Base-by-base conservation (phyloP, 2,113 vertebrate species). In the Microcebus murinus region DNA sequence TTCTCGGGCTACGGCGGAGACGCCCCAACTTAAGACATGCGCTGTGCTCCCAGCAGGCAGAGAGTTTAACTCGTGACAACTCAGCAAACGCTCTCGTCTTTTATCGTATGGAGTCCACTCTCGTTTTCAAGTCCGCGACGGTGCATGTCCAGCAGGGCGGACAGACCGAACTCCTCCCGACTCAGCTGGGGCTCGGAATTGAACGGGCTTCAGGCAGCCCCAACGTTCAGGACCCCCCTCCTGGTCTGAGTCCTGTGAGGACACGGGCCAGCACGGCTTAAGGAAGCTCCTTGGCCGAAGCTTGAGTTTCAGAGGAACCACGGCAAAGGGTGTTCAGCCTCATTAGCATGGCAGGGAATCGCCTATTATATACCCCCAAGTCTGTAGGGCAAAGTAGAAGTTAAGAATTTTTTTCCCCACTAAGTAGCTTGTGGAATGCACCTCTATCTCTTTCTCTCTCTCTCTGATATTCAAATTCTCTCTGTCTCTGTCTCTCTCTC, bases 281-380 rank as follows among this genome's bases (percentile, higher is more conserved):
- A 11, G 50, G 31, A 23, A 23, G 7, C 20, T 13, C 20, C 18
- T 52, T 17, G 52, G 31, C 7, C 14, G 18, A n/a, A n/a, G 12
- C 81, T 65, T 31, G 48, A 48, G 48, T 68, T 34, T 48, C 34
- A 2, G 6, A 12, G 1, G 3, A 3, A 23, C 45, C 45, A 11
- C 5, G 8, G 5, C 1, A 2, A n/a, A 27, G 13, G 0, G 4
- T 4, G 8, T 13, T 27, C 8, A 55, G 34, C 20, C 48, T 0
- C 0, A 27, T 36, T 11, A 86, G 9, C 27, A 31, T 3, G 17
- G 50, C 17, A 13, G 2, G 11, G 6, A 36, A 8, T 27, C 6
- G 2, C 21, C 17, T 34, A 20, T 4, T 17, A 34, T 3, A 15
- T 20, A 36, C 55, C 36, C 29, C 12, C 34, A 45, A 18, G 23